Conservation (phyloP, 37 sponge, comb jelly and placozoan species). For the Hormiphora californensis region DNA sequence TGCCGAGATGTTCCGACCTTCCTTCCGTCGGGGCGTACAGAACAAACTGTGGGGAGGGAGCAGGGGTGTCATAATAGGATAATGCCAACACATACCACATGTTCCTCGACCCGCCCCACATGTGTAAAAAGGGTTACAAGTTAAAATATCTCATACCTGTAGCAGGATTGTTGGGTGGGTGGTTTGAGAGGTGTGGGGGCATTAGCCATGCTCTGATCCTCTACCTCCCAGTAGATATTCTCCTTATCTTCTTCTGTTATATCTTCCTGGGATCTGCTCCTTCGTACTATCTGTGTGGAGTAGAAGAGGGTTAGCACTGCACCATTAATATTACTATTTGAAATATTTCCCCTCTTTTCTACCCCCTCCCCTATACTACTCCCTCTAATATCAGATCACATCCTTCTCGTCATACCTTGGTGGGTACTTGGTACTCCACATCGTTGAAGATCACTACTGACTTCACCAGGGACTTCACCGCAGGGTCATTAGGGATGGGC, state of each 20-base stretch:
- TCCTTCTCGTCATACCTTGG: slow-evolving; percentile 53
- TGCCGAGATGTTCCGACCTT: slow-evolving; percentile 26
- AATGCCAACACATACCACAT: no score
- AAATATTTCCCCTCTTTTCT: no score
- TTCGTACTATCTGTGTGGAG: slow-evolving; percentile 30
- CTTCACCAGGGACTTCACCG: slow-evolving; percentile 41
- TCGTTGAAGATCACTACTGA: slow-evolving; percentile 27
- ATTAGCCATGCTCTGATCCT: no score
- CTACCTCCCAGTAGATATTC: slow-evolving; percentile 48
- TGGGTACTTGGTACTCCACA: slow-evolving; percentile 47
- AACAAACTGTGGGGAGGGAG: slow-evolving; percentile 5
- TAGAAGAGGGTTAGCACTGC: no score
- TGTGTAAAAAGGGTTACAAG: neutral
- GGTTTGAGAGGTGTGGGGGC: slow-evolving; percentile 49
- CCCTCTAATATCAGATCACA: no score
- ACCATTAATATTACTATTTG: no score
- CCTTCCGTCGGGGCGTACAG: slow-evolving; percentile 51
- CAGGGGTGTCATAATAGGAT: no score
- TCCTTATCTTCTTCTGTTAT: neutral
- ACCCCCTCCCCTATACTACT: no score
- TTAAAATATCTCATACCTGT: slow-evolving; percentile 24
- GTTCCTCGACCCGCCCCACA: neutral
- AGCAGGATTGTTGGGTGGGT: slow-evolving; percentile 28
- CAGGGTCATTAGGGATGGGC: slow-evolving; percentile 44
- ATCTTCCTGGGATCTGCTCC: slow-evolving; percentile 36